Evolutionary conservation across 2,113 vertebrate species (phyloP), one percentile per base, ranked within the genome.

Genomic region (Bubo scandiacus): DNA sequence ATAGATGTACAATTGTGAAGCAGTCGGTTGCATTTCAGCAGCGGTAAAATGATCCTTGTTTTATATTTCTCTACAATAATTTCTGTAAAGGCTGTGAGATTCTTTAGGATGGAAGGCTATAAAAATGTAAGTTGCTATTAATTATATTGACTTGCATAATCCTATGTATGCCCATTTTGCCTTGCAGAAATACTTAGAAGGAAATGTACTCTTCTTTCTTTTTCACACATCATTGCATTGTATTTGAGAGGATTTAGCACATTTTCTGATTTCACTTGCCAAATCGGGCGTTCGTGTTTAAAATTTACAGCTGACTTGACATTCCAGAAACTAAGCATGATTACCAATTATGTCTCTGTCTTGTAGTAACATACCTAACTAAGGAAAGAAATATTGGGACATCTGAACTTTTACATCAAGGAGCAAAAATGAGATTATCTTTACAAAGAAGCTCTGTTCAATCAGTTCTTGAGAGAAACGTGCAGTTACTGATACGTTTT

Each of bases 191-290:
- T n/a, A 58, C 40, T 87, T 61, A 15, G 26, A 51, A 55, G 27
- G 27, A 95, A 84, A 78, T 20, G 11, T 34, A 73, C 26, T 70
- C 45, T 43, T 52, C 29, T 49, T 73, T 67, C 49, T 73, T 78
- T 77, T 81, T 49, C 86, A 91, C 54, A 89, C 73, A 65, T 61
- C 72, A 54, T 36, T 94, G 57, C 54, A 14, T 58, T 85, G 58
- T 79, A 52, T 61, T 81, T 62, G 38, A 68, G 81, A 95, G 42
- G 70, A 91, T 80, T 92, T 82, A 92, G 49, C 54, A 87, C 30
- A 15, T 87, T 91, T 94, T 95, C 58, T 78, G 38, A 81, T 80
- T 89, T 90, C 22, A 61, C 70, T 90, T 89, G 54, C 83, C 70
- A 82, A 27, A 77, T 1, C 3, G 2, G 20, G 25, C 20, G 13